A percentile compares a stretch with the other conserved stretches of the same genome.
phyloP scores from a whole-genome alignment of 2,113 vertebrate species.

The Micromys minutus region DNA sequence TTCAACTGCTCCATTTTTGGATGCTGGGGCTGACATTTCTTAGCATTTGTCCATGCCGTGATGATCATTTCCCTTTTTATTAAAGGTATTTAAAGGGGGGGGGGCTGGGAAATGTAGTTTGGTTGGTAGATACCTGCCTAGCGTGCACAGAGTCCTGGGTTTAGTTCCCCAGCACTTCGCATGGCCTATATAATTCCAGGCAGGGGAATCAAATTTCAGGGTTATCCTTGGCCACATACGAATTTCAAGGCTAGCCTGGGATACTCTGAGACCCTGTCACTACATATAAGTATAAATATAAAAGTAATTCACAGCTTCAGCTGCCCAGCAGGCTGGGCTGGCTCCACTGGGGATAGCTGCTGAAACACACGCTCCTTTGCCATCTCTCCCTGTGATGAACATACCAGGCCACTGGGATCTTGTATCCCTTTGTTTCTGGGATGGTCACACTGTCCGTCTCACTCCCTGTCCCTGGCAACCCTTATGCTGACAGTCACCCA shows the following conservation, averaged over 20 bases:
- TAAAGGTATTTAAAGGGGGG: not conserved
- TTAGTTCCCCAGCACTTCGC: not conserved
- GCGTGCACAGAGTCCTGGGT: not conserved
- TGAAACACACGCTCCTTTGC: not conserved
- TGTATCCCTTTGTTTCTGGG: not conserved
- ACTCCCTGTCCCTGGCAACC: not conserved
- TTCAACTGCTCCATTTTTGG: rapidly evolving
- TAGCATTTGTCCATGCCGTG: not conserved
- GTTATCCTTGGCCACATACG: too few species aligned
- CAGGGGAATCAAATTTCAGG: not conserved
- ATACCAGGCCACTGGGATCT: not conserved
- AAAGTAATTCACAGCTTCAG: not conserved
- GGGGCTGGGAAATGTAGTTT: not conserved
- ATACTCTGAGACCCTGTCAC: not conserved
- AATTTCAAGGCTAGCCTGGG: not conserved
- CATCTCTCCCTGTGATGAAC: not conserved
- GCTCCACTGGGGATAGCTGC: not conserved
- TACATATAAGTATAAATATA: not conserved
- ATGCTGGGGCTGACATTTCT: not conserved
- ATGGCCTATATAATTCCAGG: not conserved
- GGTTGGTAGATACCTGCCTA: not conserved
- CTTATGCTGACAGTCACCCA: not conserved
- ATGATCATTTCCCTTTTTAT: not conserved
- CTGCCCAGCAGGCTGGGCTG: not conserved
- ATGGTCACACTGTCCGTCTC: not conserved